Evolutionary conservation across 2,888 invertebrate species (phyloP).

Genomic region (Scaptodrosophila latifasciaeformis): DNA sequence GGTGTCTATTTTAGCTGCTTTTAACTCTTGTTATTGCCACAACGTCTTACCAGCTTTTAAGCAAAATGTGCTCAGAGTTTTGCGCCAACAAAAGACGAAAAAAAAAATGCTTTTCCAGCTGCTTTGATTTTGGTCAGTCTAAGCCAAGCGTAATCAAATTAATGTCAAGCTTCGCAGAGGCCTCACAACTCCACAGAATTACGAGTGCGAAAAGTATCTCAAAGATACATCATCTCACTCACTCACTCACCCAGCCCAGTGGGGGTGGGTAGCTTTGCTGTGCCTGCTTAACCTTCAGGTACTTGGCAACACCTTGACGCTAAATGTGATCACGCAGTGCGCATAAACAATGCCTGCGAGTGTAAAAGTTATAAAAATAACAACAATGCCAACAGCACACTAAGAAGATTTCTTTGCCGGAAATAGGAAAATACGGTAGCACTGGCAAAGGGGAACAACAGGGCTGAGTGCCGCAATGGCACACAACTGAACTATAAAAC

Average conservation of each 20-base stretch:
- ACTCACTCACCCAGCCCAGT: too few species aligned
- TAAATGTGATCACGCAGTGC: conserved; percentile 61
- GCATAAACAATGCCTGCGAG: conserved; percentile 53
- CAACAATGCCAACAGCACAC: conserved; percentile 13
- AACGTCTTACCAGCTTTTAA: conserved; percentile 56
- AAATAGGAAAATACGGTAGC: too few species aligned
- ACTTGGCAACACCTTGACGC: conserved; percentile 24
- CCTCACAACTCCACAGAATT: too few species aligned
- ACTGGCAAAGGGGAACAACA: too few species aligned
- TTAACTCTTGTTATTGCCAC: conserved; percentile 56
- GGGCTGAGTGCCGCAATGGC: conserved; percentile 26
- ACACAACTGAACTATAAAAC: conserved; percentile 40
- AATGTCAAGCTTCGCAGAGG: not conserved
- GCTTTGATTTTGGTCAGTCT: not conserved
- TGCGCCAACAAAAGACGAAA: conserved; percentile 10
- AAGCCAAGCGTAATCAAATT: not conserved
- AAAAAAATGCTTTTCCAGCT: too few species aligned
- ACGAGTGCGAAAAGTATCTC: too few species aligned
- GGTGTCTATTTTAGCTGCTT: conserved; percentile 67
- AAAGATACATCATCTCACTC: too few species aligned
- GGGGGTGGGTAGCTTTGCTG: conserved; percentile 8
- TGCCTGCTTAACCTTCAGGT: conserved; percentile 20
- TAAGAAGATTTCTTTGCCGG: too few species aligned
- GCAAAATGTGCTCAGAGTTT: conserved; percentile 36
- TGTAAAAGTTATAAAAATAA: conserved; percentile 39